Percentiles rank a stretch among this genome's conserved stretches.
These are phyloP conservation scores for Spinus pinus DNA, from an alignment of 2,797 vertebrate genomes.

Conservation along the genomic window DNA sequence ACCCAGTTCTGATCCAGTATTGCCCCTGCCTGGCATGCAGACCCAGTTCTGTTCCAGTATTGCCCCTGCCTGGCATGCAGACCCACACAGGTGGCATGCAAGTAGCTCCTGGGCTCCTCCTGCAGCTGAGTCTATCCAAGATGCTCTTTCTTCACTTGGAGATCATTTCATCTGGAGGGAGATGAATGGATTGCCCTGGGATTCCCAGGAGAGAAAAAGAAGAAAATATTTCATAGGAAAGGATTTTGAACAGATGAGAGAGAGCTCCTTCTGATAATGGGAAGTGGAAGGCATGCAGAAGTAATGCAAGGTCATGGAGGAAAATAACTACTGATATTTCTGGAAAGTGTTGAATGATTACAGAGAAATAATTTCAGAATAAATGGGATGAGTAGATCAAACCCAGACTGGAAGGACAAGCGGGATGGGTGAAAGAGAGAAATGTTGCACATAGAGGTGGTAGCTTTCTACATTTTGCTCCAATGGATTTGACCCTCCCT, in stretches of 20 bases:
- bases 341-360: not conserved
- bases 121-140: not conserved
- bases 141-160: not conserved
- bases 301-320: not conserved
- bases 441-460: not conserved
- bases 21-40: not conserved
- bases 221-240: not conserved
- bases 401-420: not conserved
- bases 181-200: not conserved
- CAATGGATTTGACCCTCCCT: not conserved
- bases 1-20: not conserved
- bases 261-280: not conserved
- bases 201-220: not conserved
- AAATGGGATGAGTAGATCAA: not conserved
- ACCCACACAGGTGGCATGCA: fast-evolving
- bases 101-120: not conserved
- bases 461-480: not conserved
- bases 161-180: not conserved
- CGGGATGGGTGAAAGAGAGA: not conserved
- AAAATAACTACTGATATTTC: not conserved
- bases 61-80: fast-evolving
- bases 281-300: not conserved
- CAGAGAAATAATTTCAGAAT: not conserved
- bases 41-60: not conserved
- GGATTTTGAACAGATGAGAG: not conserved